Evolutionary conservation across 2,888 invertebrate genomes (phyloP), one percentile per base, ranked within the genome.

Genomic region (Lysandra coridon): DNA sequence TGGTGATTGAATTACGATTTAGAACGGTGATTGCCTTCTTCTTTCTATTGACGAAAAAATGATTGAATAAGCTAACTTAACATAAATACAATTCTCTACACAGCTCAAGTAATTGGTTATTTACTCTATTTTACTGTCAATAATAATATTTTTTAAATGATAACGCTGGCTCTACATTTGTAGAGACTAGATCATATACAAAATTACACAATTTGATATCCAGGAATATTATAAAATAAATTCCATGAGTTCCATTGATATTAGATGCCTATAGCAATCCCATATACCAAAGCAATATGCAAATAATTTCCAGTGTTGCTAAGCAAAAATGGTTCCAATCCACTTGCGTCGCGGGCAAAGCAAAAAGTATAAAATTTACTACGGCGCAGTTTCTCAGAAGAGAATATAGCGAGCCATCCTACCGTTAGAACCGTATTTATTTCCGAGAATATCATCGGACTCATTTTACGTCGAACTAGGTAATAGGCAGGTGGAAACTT

Each of bases 271-370:
- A 62, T 5, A 23, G 7, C 6, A 10, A 62, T 4, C 14, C 12
- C 7, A 62, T 62, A 23, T 30, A 64, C 80, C 80, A 82, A 37
- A 86, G 86, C 86, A 85, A 85, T 87, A 69, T 69, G 69, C 69
- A 69, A 69, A 69, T 69, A 69, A 69, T 37, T 37, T 37, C 37
- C 14, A 37, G 33, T 69, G 69, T 69, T 64, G 12, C 30, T 64
- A 64, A 69, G 69, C 33, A 69, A 69, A 69, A 69, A 69, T 37
- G 37, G 69, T 69, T 69, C 69, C 69, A 69, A 69, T 69, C 69
- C 69, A 69, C 69, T 69, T 33, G 69, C 69, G 64, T 64, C 64
- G 33, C 14, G 14, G 69, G 69, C 14, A 14, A 14, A 69, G 69
- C 69, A 69, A 69, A 69, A 37, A 69, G 33, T 69, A 37, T 69